Percentiles rank a stretch among this genome's conserved stretches.
phyloP scores from a whole-genome alignment of 2,888 invertebrate genomes.

The Tinea trinotella region DNA sequence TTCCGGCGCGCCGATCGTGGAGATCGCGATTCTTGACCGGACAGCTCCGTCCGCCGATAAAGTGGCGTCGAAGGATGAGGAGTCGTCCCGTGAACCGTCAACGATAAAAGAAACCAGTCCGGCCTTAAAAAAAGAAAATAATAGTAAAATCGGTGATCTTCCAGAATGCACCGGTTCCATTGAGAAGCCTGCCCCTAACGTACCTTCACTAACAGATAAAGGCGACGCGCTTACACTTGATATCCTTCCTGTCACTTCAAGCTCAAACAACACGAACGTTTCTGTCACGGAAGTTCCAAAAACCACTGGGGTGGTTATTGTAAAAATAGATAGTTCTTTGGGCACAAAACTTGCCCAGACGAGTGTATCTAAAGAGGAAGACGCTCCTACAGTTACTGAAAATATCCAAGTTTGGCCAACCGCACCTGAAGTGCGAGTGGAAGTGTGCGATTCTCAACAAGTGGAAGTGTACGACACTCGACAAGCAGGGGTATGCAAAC shows the following conservation, averaged over 20 bases:
- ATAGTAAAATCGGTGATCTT: conserved; percentile 33
- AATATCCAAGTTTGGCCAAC: background rate
- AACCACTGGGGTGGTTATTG: background rate
- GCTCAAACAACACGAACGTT: too few relatives aligned
- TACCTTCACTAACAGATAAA: conserved; percentile 18
- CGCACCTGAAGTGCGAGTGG: background rate
- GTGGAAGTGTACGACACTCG: background rate
- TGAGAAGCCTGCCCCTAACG: conserved; percentile 20
- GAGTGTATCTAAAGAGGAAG: background rate
- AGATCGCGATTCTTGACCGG: background rate
- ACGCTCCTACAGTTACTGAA: background rate
- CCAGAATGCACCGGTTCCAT: conserved; percentile 24
- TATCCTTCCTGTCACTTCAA: background rate
- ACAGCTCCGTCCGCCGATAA: conserved; percentile 28
- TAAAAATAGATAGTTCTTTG: background rate
- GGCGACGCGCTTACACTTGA: background rate
- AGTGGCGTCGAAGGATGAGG: conserved; percentile 31
- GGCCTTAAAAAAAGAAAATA: conserved; percentile 35
- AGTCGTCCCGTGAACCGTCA: conserved; percentile 33
- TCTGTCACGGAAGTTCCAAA: background rate
- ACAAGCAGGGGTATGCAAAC: conserved; percentile 53
- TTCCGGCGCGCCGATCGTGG: conserved; percentile 29
- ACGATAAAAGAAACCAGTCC: conserved; percentile 39
- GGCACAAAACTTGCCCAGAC: background rate
- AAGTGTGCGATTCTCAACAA: background rate